phyloP scores from a whole-genome alignment of 2,113 vertebrate genomes.

The Pterocles orientalis region DNA sequence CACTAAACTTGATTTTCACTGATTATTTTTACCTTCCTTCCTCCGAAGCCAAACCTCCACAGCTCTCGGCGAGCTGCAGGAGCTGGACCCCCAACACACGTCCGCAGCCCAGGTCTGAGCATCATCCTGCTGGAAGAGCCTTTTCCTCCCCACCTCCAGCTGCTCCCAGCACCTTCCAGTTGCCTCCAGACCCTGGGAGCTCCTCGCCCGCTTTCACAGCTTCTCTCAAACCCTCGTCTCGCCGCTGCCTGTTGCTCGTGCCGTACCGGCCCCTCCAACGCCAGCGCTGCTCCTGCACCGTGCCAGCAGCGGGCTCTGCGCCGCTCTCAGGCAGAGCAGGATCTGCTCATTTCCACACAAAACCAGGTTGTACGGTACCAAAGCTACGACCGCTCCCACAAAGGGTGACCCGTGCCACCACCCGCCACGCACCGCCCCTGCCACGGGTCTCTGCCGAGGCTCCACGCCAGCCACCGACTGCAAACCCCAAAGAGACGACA shows the following conservation, averaged over 20 bases:
- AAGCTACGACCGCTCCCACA: not conserved
- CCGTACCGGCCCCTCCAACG: not conserved
- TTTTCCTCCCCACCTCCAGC: too few species aligned
- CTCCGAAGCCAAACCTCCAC: not conserved
- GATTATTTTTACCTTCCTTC: not conserved
- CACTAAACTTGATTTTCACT: not conserved
- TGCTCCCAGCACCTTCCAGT: not conserved
- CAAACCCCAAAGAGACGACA: too few species aligned
- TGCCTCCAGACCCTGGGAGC: not conserved
- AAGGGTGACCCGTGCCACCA: not conserved
- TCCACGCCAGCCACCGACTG: too few species aligned
- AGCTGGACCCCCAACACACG: not conserved
- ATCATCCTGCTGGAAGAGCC: too few species aligned
- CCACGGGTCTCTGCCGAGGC: not conserved
- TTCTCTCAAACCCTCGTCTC: not conserved
- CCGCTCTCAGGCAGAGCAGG: not conserved
- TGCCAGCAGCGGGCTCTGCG: not conserved
- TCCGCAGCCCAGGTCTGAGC: too few species aligned
- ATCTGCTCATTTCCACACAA: not conserved
- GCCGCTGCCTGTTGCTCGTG: accelerated
- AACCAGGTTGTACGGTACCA: accelerated
- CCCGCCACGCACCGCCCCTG: not conserved
- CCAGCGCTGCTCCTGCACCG: not conserved
- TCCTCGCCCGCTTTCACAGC: not conserved
- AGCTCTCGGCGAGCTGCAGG: not conserved